Percentiles rank a stretch among this genome's conserved stretches.
These are phyloP conservation scores for Rhabdophis nuchalis DNA, from an alignment of 2,797 vertebrate genomes.

Conservation along the genomic window DNA sequence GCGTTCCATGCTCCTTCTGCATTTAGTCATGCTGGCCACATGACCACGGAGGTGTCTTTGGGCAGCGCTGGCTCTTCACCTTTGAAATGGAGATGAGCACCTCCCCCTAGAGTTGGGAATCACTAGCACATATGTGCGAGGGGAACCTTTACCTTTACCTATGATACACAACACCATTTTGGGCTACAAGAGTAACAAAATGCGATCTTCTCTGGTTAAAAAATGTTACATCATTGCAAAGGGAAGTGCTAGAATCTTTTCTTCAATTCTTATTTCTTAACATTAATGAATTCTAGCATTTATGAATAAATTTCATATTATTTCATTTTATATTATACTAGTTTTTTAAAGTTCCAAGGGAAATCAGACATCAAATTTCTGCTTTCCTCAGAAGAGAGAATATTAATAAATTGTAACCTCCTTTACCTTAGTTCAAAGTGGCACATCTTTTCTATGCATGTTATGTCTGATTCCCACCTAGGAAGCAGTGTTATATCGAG, in stretches of 20 bases:
- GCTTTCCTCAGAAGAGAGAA: neutral
- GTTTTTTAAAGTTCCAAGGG: neutral
- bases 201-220: neutral
- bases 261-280: neutral
- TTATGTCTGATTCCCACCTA: neutral
- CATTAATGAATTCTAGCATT: neutral
- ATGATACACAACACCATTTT: neutral
- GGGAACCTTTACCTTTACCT: too few relatives aligned
- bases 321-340: neutral
- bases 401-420: neutral
- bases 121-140: too few relatives aligned
- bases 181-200: neutral
- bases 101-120: too few relatives aligned
- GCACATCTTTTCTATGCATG: neutral
- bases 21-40: too few relatives aligned
- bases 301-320: neutral
- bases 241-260: neutral
- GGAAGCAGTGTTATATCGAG: neutral
- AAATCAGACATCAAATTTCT: neutral
- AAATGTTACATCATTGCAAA: neutral
- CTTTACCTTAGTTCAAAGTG: neutral
- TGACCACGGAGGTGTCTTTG: too few relatives aligned
- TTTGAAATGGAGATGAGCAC: too few relatives aligned
- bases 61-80: too few relatives aligned
- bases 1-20: too few relatives aligned